Conservation (phyloP, 2,888 invertebrate genomes). For the Pammene aurita region DNA sequence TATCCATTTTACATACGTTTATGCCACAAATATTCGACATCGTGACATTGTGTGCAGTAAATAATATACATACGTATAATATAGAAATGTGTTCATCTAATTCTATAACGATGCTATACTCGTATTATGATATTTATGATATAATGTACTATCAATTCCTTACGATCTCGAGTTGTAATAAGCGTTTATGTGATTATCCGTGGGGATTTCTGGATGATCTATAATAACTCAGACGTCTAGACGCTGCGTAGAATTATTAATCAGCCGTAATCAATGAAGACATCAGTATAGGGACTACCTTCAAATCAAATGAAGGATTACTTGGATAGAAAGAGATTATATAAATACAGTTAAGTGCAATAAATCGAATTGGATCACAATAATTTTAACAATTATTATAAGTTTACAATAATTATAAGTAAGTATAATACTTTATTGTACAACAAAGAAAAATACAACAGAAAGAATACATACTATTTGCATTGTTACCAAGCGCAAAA, state of each 20-base stretch:
- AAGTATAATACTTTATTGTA: too few relatives aligned
- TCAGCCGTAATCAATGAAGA: slow-evolving; percentile 7
- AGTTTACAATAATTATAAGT: too few relatives aligned
- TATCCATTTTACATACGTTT: too few relatives aligned
- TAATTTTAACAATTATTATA: too few relatives aligned
- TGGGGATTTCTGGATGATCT: slow-evolving; percentile 39
- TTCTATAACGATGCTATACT: slow-evolving; percentile 4
- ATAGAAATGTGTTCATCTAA: not conserved
- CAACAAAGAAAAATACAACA: too few relatives aligned
- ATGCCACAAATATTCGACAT: too few relatives aligned
- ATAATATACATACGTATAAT: not conserved
- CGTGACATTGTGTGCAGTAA: not conserved
- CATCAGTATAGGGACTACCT: not conserved
- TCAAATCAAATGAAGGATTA: too few relatives aligned
- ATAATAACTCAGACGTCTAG: slow-evolving; percentile 28
- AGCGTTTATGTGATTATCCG: slow-evolving; percentile 33
- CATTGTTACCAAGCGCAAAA: too few relatives aligned
- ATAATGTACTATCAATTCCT: slow-evolving; percentile 5
- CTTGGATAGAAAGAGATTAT: too few relatives aligned
- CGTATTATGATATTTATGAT: slow-evolving; percentile 1
- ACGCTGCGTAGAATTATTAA: slow-evolving; percentile 32
- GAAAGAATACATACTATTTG: too few relatives aligned
- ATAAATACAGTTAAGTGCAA: too few relatives aligned
- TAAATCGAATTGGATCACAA: too few relatives aligned
- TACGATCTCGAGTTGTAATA: slow-evolving; percentile 23